Evolutionary conservation across 1,140 invertebrate genomes (phyloP).

Genomic region (Bilobella aurantiaca): DNA sequence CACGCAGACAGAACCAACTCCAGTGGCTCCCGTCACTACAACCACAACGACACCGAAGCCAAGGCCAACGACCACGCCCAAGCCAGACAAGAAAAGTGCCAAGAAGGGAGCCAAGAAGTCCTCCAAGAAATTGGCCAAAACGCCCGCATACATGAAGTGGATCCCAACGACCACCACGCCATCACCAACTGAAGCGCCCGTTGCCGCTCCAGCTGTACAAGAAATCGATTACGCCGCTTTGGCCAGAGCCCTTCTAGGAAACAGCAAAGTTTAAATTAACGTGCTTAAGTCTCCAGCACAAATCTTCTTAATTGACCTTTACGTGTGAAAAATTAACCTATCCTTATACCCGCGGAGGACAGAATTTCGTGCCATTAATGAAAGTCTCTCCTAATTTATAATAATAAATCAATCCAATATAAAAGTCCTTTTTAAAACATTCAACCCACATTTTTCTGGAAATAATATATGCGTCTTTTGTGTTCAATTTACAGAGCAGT

Average conservation of each 20-base stretch:
- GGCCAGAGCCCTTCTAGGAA: slow-evolving; percentile 5
- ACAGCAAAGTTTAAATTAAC: neutral
- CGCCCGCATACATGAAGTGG: neutral
- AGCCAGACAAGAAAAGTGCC: neutral
- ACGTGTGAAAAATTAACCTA: no score
- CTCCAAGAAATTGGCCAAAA: slow-evolving; percentile 5
- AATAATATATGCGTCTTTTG: no score
- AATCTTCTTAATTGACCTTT: no score
- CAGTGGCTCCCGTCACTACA: neutral
- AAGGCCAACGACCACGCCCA: neutral
- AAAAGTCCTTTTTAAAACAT: no score
- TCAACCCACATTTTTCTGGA: no score
- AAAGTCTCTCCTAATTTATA: no score
- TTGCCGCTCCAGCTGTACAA: neutral
- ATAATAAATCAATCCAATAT: no score
- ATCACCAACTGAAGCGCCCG: neutral
- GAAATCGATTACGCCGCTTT: neutral
- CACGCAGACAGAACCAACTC: neutral
- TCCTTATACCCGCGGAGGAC: no score
- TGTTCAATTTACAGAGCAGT: no score
- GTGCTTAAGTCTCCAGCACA: no score
- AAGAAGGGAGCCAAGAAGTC: neutral
- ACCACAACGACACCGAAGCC: neutral
- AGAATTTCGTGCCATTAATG: no score
- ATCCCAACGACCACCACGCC: neutral